Evolutionary conservation across 23 tunicate species (phyloP), one percentile per base, ranked within the genome.

Genomic region (Halocynthia roretzi): DNA sequence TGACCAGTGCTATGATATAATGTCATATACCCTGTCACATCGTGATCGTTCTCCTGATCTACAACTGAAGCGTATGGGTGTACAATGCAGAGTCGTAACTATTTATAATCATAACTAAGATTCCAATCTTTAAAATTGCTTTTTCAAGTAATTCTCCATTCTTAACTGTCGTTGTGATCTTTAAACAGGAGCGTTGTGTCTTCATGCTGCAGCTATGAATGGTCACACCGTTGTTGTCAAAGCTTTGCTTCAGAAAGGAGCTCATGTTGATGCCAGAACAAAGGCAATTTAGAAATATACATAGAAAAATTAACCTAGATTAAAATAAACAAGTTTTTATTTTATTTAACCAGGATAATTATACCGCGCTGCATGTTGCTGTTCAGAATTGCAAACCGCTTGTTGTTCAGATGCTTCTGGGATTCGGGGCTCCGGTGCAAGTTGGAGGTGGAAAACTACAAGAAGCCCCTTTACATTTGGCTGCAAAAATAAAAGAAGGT

Each of bases 121-220:
- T 58, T 15, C n/a, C 64, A 58, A n/a, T 15, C 64, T 58, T 58
- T 58, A 14, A 14, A n/a, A 14, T 58, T 58, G n/a, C 17, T 57
- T 57, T 10, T 10, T 10, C 2, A 58, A 14, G n/a, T 15, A n/a
- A n/a, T 58, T 58, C n/a, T n/a, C n/a, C 17, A n/a, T 14, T n/a
- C n/a, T n/a, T n/a, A n/a, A n/a, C n/a, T n/a, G n/a, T n/a, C n/a
- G n/a, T n/a, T 17, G 10, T 64, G 49, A 10, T 57, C 52, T 8
- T 54, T 72, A 70, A 63, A 7, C 73, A 91, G 97, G 98, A 7
- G 98, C 88, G 7, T 88, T 86, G 6, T 83, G 98, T 65, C 71
- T 92, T 5, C 98, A 92, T 68, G 85, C 98, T 52, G 98, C 98
- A 4, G 91, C 98, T 8, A 92, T 77, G 80, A 92, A 86, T 71